phyloP scores from a whole-genome alignment of 2,113 vertebrate genomes.

The Petromus typicus region DNA sequence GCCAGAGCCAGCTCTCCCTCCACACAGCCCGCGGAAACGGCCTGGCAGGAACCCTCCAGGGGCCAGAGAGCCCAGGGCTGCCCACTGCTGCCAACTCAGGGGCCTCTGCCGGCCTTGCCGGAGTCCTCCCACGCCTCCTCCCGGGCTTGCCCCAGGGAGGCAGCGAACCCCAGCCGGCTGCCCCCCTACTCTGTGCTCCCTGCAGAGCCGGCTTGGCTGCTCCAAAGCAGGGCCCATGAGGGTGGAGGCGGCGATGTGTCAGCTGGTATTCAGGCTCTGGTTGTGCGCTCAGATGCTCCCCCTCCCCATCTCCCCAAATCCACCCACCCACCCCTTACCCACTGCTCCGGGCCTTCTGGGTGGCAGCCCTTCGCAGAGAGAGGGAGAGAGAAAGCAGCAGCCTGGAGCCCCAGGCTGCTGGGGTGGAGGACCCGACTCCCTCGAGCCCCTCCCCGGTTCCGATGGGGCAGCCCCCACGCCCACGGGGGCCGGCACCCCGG shows the following conservation, averaged over 20 bases:
- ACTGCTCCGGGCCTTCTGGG: constrained; percentile 78
- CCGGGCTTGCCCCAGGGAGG: neutral
- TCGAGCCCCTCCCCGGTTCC: constrained; percentile 44
- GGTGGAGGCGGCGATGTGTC: constrained; percentile 83
- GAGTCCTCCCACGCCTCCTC: neutral
- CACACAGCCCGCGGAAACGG: neutral
- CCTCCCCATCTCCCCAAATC: constrained; percentile 85
- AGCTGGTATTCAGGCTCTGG: constrained; percentile 84
- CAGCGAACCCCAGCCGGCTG: neutral
- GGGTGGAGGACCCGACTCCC: constrained; percentile 65
- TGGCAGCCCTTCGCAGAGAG: constrained; percentile 47
- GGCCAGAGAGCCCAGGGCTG: neutral
- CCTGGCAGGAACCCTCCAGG: neutral
- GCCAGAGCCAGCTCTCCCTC: neutral
- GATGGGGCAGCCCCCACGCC: constrained; percentile 73
- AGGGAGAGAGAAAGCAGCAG: constrained; percentile 28
- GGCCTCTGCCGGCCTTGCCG: neutral
- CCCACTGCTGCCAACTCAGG: neutral
- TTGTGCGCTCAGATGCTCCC: constrained; percentile 85
- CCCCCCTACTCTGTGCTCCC: constrained; percentile 56
- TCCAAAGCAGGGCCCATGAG: constrained; percentile 81
- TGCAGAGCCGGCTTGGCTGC: constrained; percentile 66
- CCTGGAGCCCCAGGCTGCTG: constrained; percentile 56
- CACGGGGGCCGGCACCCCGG: constrained; percentile 49
- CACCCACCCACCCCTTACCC: constrained; percentile 83